phyloP scores from a whole-genome alignment of 2,113 vertebrate genomes.

The Grammatotria lemairii region DNA sequence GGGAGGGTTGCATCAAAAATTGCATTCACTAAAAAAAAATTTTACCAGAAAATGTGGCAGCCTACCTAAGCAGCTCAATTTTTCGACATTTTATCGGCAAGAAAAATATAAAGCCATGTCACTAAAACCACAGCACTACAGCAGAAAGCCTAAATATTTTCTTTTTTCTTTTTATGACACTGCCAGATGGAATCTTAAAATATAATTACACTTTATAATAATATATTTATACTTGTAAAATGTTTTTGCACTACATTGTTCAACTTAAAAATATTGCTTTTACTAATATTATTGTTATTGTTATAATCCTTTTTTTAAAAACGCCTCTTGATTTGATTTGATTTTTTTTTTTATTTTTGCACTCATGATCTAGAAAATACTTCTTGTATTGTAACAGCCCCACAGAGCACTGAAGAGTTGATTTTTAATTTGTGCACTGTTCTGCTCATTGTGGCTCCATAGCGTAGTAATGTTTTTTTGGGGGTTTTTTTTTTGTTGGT shows the following conservation, averaged over 20 bases:
- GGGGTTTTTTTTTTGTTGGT: rapidly evolving
- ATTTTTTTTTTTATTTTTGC: background rate
- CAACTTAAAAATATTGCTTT: background rate
- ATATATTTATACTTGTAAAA: background rate
- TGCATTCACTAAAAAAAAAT: rapidly evolving
- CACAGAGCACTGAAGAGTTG: background rate
- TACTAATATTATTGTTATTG: background rate
- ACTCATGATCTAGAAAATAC: background rate
- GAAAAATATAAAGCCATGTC: background rate
- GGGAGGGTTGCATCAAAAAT: background rate
- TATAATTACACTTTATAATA: background rate
- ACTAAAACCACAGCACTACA: background rate
- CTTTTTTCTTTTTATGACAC: background rate
- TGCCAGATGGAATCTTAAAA: background rate
- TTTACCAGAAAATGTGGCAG: background rate
- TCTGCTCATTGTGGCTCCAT: background rate
- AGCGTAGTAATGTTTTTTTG: background rate
- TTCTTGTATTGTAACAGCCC: background rate
- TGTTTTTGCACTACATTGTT: background rate
- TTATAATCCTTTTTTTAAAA: background rate
- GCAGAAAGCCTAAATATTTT: background rate
- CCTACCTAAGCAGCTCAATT: background rate
- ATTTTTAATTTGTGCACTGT: background rate
- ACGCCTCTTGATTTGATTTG: rapidly evolving
- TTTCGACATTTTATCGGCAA: background rate